Conservation (phyloP, 2,888 invertebrate species). For the Marronus borbonicus region DNA sequence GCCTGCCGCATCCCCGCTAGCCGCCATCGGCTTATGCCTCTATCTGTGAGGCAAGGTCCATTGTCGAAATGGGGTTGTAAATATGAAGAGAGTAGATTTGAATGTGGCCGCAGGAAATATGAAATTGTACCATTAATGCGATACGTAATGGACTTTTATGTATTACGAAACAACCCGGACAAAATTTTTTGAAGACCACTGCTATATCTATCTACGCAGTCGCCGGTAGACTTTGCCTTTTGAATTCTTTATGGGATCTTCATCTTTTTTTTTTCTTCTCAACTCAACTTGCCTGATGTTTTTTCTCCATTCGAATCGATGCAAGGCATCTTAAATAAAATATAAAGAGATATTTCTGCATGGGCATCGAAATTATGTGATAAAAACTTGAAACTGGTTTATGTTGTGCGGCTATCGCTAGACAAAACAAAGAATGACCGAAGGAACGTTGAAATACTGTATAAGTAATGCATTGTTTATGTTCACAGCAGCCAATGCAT, state of each 20-base stretch:
- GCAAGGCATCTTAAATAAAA: constrained; percentile 51
- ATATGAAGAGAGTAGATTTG: constrained; percentile 58
- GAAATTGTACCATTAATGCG: constrained; percentile 62
- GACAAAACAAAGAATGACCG: constrained; percentile 19
- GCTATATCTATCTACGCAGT: not conserved
- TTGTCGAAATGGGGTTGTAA: constrained; percentile 64
- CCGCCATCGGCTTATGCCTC: constrained; percentile 8
- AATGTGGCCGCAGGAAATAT: constrained; percentile 65
- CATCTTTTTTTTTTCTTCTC: constrained; percentile 14
- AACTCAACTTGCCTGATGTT: not conserved
- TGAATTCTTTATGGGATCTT: not conserved
- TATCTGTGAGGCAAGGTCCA: constrained; percentile 62
- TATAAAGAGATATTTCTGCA: constrained; percentile 50
- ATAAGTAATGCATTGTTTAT: constrained; percentile 31
- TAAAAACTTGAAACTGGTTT: constrained; percentile 55
- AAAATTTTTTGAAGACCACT: constrained; percentile 33
- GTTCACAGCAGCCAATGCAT: not conserved
- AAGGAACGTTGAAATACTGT: constrained; percentile 18
- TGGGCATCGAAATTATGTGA: constrained; percentile 43
- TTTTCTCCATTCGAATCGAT: constrained; percentile 36
- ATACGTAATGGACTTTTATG: constrained; percentile 60
- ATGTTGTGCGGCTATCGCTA: constrained; percentile 38
- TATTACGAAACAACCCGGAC: constrained; percentile 46
- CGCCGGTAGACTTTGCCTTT: not conserved
- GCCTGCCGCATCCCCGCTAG: constrained; percentile 36